phyloP scores from a whole-genome alignment of 2,797 vertebrate genomes.

The Rousettus madagascariensis region DNA sequence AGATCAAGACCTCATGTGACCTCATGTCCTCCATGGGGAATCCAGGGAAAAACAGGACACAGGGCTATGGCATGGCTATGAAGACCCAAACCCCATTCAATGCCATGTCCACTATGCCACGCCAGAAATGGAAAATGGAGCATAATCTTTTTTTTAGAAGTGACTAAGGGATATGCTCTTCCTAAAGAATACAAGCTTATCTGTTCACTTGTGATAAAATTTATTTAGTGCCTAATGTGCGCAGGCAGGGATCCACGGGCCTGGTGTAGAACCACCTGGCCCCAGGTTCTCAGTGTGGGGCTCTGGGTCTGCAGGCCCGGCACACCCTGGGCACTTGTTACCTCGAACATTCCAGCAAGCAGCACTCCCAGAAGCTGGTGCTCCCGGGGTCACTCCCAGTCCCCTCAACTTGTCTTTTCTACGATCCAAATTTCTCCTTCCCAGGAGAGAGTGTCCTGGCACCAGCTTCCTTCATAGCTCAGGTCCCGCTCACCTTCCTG shows the following conservation, averaged over 20 bases:
- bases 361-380: not conserved
- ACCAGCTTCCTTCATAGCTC: no score
- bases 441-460: not conserved
- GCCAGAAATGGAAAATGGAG: not conserved
- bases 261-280: not conserved
- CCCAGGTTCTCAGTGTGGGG: not conserved
- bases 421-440: not conserved
- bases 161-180: not conserved
- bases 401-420: not conserved
- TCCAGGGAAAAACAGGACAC: not conserved
- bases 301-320: not conserved
- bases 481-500: constrained; percentile 88
- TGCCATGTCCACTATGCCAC: not conserved
- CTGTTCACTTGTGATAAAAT: not conserved
- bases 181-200: not conserved
- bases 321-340: no score
- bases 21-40: accelerated
- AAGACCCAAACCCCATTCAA: not conserved
- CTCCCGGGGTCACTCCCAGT: not conserved
- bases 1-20: not conserved
- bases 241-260: not conserved
- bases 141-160: not conserved
- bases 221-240: not conserved
- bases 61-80: not conserved
- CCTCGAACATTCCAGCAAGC: not conserved